A percentile compares a stretch with the other conserved stretches of the same genome.
Evolutionary conservation across 2,888 invertebrate genomes (phyloP).

Genomic region (Adelognathus sp.): DNA sequence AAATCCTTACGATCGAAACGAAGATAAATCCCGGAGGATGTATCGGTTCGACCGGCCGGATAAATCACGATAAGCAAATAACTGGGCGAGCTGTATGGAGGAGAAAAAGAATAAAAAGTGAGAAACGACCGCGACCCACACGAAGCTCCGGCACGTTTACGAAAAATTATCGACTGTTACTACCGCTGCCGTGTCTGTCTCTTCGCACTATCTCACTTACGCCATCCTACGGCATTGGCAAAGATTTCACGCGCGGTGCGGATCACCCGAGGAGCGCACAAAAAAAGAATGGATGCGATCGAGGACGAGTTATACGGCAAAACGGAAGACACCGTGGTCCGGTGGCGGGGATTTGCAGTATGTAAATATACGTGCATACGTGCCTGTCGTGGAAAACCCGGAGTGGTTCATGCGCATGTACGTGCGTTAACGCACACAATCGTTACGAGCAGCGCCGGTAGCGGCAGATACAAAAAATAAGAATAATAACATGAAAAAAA

Average conservation of each 20-base stretch:
- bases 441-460: neutral
- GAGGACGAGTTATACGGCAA: slow-evolving; percentile 6
- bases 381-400: slow-evolving; percentile 4
- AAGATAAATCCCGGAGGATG: slow-evolving; percentile 39
- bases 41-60: slow-evolving; percentile 33
- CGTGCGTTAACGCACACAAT: neutral
- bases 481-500: slow-evolving; percentile 25
- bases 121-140: slow-evolving; percentile 20
- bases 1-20: slow-evolving; percentile 38
- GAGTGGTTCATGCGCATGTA: slow-evolving; percentile 1
- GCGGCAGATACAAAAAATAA: slow-evolving; percentile 14
- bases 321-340: neutral
- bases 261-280: neutral
- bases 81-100: slow-evolving; percentile 30
- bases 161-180: slow-evolving; percentile 41
- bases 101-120: slow-evolving; percentile 6
- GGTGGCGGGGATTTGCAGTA: neutral
- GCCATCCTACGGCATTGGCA: neutral
- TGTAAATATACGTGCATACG: slow-evolving; percentile 1
- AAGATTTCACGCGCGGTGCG: slow-evolving; percentile 20
- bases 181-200: slow-evolving; percentile 12
- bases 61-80: slow-evolving; percentile 55
- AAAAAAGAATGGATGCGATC: neutral
- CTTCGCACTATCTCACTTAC: neutral
- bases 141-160: slow-evolving; percentile 10